phyloP scores from a whole-genome alignment of 2,113 vertebrate genomes.

The Oophaga pumilio region DNA sequence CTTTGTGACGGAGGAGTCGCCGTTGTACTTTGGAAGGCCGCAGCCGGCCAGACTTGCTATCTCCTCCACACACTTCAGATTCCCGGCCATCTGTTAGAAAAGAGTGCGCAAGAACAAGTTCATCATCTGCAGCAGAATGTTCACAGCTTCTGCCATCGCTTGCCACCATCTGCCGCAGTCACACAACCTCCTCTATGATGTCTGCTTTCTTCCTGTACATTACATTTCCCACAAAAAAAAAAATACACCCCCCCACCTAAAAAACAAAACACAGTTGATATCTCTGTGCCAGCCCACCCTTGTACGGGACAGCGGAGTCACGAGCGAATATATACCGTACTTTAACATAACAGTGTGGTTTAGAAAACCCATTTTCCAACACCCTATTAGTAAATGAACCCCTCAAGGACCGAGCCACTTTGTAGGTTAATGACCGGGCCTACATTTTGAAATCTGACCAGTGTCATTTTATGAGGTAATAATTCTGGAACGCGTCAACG shows the following conservation, averaged over 20 bases:
- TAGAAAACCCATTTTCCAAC: not conserved
- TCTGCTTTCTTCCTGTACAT: not conserved
- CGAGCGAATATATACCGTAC: not conserved
- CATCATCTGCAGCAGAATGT: slow-evolving; percentile 43
- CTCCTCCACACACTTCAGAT: slow-evolving; percentile 30
- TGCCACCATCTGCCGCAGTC: slow-evolving; percentile 36
- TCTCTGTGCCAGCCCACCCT: not conserved
- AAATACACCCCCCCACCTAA: not conserved
- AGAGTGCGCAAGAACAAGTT: slow-evolving; percentile 33
- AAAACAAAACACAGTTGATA: not conserved
- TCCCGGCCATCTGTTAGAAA: slow-evolving; percentile 16
- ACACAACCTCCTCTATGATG: slow-evolving; percentile 9
- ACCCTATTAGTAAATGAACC: too few species aligned
- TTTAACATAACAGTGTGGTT: not conserved
- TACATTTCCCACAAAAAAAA: not conserved
- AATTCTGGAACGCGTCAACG: too few species aligned
- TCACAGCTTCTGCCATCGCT: slow-evolving; percentile 24
- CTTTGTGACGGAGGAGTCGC: slow-evolving; percentile 14
- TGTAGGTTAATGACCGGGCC: too few species aligned
- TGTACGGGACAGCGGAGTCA: not conserved
- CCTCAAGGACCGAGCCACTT: too few species aligned
- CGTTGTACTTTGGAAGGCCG: slow-evolving; percentile 7
- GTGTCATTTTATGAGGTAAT: too few species aligned
- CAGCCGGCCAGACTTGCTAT: not conserved
- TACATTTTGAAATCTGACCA: too few species aligned